These are phyloP conservation scores for Heterohyrax brucei DNA, from an alignment of 2,797 vertebrate genomes.

Conservation along the genomic window DNA sequence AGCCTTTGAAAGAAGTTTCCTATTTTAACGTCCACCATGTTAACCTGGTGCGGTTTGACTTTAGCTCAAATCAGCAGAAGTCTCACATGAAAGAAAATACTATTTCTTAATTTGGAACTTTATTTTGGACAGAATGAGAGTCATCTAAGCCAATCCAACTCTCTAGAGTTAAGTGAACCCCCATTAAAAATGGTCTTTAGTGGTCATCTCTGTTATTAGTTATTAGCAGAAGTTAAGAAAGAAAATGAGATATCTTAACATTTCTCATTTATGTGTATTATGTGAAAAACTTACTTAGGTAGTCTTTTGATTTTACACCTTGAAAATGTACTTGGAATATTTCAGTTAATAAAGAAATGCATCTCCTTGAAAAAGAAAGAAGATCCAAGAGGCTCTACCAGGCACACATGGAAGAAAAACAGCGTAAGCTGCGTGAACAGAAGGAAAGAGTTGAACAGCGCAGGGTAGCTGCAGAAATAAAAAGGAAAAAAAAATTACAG, in stretches of 20 bases:
- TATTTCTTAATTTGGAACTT: slow-evolving; percentile 71
- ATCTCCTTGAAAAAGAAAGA: slow-evolving; percentile 96
- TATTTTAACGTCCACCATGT: slow-evolving; percentile 37
- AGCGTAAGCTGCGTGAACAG: slow-evolving; percentile 95
- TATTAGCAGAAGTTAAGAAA: background rate
- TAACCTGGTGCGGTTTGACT: slow-evolving; percentile 45
- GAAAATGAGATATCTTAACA: background rate
- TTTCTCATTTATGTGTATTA: slow-evolving; percentile 51
- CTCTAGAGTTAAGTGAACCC: slow-evolving; percentile 46
- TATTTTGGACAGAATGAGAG: slow-evolving; percentile 22
- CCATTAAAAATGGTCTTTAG: background rate
- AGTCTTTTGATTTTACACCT: slow-evolving; percentile 70
- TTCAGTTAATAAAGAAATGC: slow-evolving; percentile 94
- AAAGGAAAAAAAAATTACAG: slow-evolving; percentile 95
- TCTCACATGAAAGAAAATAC: slow-evolving; percentile 34
- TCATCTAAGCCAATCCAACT: slow-evolving; percentile 43
- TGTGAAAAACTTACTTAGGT: slow-evolving; percentile 66
- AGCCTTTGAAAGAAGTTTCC: slow-evolving; percentile 53
- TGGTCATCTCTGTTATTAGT: slow-evolving; percentile 26
- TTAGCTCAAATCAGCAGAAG: slow-evolving; percentile 48
- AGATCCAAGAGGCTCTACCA: slow-evolving; percentile 96
- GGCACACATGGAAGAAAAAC: slow-evolving; percentile 96
- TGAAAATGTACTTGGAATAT: slow-evolving; percentile 77
- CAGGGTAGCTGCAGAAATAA: slow-evolving; percentile 95
- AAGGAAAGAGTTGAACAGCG: slow-evolving; percentile 96